These are phyloP conservation scores for Cyrtonyx montezumae DNA, from an alignment of 2,113 vertebrate genomes.

Conservation along the genomic window DNA sequence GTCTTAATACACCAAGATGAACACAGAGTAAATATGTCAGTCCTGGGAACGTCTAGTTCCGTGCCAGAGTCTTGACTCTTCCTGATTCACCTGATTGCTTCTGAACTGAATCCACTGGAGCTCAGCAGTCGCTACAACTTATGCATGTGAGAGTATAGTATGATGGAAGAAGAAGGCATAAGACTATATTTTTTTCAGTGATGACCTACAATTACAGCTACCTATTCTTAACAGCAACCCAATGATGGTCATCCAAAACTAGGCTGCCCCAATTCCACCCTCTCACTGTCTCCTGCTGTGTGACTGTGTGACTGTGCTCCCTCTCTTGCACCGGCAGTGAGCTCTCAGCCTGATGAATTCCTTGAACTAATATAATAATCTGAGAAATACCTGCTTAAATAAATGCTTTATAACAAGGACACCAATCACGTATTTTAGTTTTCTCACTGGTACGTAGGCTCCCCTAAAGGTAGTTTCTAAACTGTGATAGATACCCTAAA, in stretches of 20 bases:
- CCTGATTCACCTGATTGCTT: neutral
- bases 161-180: neutral
- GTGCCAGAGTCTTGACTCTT: neutral
- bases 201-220: neutral
- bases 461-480: neutral
- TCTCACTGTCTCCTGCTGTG: neutral
- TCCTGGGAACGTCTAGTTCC: neutral
- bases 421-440: neutral
- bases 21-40: neutral
- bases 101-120: neutral
- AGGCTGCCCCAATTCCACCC: neutral
- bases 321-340: neutral
- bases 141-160: neutral
- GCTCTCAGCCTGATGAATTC: neutral
- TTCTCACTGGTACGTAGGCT: neutral
- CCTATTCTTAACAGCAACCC: neutral
- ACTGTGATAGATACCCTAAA: neutral
- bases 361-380: neutral
- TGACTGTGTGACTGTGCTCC: neutral
- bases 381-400: neutral
- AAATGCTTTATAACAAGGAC: constrained; percentile 1
- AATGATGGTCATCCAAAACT: neutral
- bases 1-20: neutral
- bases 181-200: neutral
- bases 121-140: neutral